Conservation (phyloP, 30 jellyfish, hydroid and myxozoan species). For the Aurelia aurita region DNA sequence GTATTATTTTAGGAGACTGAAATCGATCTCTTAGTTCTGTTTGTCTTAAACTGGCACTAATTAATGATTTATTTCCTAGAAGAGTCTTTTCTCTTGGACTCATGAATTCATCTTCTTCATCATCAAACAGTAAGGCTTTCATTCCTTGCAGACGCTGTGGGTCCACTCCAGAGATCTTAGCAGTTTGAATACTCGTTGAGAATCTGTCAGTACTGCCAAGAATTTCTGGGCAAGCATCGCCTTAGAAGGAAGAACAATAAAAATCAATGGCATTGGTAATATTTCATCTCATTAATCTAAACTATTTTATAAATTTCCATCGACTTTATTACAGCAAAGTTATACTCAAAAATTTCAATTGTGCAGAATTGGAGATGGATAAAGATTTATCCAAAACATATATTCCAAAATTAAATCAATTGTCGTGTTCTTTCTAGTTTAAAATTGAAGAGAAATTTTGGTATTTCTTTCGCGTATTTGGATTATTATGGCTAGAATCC, state of each 20-base stretch:
- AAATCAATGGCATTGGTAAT: no score
- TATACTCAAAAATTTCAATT: no score
- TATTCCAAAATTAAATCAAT: no score
- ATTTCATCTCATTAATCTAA: no score
- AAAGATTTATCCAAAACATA: no score
- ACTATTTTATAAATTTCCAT: no score
- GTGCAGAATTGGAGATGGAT: no score
- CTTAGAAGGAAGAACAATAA: background rate
- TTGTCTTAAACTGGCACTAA: conserved; percentile 61
- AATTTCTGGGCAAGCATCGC: background rate
- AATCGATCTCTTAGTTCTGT: conserved; percentile 30
- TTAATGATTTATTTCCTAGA: conserved; percentile 65
- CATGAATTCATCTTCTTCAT: conserved; percentile 59
- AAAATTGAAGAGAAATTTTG: no score
- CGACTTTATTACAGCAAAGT: no score
- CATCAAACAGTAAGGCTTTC: conserved; percentile 87
- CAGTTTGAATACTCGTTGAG: conserved; percentile 58
- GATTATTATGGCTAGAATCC: no score
- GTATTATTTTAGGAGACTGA: conserved; percentile 15
- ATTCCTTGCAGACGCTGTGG: conserved; percentile 90
- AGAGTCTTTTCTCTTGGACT: conserved; percentile 77
- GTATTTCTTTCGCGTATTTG: no score
- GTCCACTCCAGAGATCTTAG: conserved; percentile 71
- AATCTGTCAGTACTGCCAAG: conserved; percentile 16
- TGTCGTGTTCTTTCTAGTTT: no score